Evolutionary conservation across 2,888 invertebrate genomes (phyloP), one percentile per base, ranked within the genome.

Genomic region (Spodoptera littoralis): DNA sequence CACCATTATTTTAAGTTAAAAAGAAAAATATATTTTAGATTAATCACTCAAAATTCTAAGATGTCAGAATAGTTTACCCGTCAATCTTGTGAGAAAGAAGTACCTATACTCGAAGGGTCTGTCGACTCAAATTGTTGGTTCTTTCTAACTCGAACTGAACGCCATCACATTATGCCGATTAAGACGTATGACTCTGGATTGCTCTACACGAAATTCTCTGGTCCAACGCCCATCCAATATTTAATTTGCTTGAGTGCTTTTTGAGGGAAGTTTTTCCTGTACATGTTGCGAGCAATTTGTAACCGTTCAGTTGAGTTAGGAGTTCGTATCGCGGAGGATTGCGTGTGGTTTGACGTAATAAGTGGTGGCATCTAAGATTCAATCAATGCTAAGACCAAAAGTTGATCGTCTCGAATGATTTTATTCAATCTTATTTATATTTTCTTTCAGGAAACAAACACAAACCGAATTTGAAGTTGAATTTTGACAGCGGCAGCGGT

Each of bases 401-500:
- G 56, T 65, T 69, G 46, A 53, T 36, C 50, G 13, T 60, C 27
- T 65, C 52, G 64, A 57, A 51, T 27, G 42, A 48, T 56, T 67
- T 60, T 53, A 57, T 45, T 60, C 4, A 60, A 60, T 55, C 2
- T 55, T 13, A 41, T 46, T 51, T 73, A 65, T 75, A 79, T 18
- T 74, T 36, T 36, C 36, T 91, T 90, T 44, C 86, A 96, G 96
- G 93, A 74, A 92, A 90, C 70, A 95, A 95, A 76, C 96, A 96
- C 89, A 96, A 96, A 77, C 96, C 96, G 77, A 97, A 97, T 90
- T 94, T 97, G 84, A 97, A 97, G 61, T 94, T 97, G 83, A 97
- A 97, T 91, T 95, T 97, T 63, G 96, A 96, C 74, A 90, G 95
- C 70, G 95, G 94, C 84, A 89, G 91, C 88, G 87, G 95, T 87